Evolutionary conservation across 2,797 vertebrate genomes (phyloP), one percentile per base, ranked within the genome.

Genomic region (Mus caroli): DNA sequence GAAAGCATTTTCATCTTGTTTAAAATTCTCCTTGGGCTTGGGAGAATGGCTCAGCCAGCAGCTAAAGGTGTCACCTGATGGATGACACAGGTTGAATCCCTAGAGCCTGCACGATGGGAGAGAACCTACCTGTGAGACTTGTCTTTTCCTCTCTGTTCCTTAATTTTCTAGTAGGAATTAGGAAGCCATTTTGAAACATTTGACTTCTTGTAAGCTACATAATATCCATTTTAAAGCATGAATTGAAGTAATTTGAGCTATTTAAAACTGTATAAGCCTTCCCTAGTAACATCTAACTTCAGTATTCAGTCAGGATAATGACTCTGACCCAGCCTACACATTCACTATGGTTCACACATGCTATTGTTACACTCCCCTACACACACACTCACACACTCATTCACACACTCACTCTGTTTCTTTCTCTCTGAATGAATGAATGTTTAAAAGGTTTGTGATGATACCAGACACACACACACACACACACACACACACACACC

Each of bases 181-280:
- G 37, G 34, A 83, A 76, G 31, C 56, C 37, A 37, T 87, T 94
- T 86, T 26, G 34, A 92, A 97, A 86, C 26, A 60, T 60, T 94
- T 95, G 37, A 73, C 52, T 96, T 96, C n/a, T 22, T 34, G 24
- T 83, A 67, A 86, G 37, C 52, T 84, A 17, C 50, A 19, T 28
- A 88, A 54, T 54, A 92, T 20, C 11, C 73, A 50, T 67, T 62
- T 93, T 62, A 87, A 91, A 90, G 8, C 2, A 24, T 75, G 12
- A 43, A 17, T 85, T 78, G 76, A 94, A 92, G 24, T 73, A 96
- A 90, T 79, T 92, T 88, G 90, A 83, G 75, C 10, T 88, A 84
- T 46, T 12, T 84, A 52, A 78, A 92, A 79, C 34, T 84, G 43
- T 85, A 50, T 52, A 37, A 69, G 11, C 54, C 24, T 80, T 94